These are phyloP conservation scores for Drosophila athabasca DNA, from an alignment of 1,140 invertebrate species.

Conservation along the genomic window DNA sequence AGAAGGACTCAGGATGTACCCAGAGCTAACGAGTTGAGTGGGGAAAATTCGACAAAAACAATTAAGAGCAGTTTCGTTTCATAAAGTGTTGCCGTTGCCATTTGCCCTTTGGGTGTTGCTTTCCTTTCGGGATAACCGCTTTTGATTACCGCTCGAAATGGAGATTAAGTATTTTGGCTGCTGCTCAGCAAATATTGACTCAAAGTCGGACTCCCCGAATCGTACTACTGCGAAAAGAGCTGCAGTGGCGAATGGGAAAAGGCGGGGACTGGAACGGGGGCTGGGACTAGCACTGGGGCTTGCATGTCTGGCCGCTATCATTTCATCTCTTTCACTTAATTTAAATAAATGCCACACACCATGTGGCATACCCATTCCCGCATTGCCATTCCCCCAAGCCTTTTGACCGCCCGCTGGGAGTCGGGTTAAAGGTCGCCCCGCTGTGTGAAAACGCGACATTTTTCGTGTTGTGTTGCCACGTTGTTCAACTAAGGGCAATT, in stretches of 20 bases:
- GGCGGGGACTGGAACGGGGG: too few relatives aligned
- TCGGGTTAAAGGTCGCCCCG: constrained; percentile 50
- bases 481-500: constrained; percentile 61
- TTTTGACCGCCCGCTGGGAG: constrained; percentile 36
- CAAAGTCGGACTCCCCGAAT: too few relatives aligned
- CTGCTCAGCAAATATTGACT: constrained; percentile 32
- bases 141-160: constrained; percentile 24
- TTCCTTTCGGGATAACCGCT: background rate
- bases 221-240: too few relatives aligned
- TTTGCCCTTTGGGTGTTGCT: too few relatives aligned
- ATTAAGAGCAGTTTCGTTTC: constrained; percentile 30
- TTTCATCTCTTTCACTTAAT: constrained; percentile 53
- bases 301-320: constrained; percentile 70
- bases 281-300: background rate
- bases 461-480: constrained; percentile 32
- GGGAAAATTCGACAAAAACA: constrained; percentile 19
- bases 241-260: too few relatives aligned
- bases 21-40: constrained; percentile 19
- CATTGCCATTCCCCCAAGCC: constrained; percentile 7
- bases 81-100: constrained; percentile 4
- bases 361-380: constrained; percentile 41
- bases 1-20: background rate
- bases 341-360: constrained; percentile 73
- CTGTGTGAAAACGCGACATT: constrained; percentile 70
- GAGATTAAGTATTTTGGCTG: background rate